Base-by-base conservation (phyloP, 2,113 vertebrate species). In the Engystomops pustulosus region DNA sequence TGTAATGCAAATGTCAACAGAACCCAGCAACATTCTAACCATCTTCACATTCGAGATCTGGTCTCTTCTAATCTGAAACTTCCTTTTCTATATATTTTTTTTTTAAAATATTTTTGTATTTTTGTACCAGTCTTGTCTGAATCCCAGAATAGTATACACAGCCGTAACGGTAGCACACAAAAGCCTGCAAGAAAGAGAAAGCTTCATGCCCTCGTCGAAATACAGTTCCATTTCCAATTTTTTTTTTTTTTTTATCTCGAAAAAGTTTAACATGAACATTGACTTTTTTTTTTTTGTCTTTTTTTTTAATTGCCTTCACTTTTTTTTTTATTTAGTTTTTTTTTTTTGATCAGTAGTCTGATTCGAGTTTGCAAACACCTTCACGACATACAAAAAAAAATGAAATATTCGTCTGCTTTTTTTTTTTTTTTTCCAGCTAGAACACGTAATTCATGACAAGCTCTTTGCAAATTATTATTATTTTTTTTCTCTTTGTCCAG, bases 361-460 rank as follows among this genome's bases (percentile, higher is more conserved):
- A 96, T 94, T 95, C 94, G 96, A 97, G 96, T 95, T 93, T 91
- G 95, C 95, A 96, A 95, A 97, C 96, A 97, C 95, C 94, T 97
- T 96, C 95, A 98, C 95, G 96, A 96, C 94, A 96, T 96, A 97
- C 94, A 96, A 95, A 96, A 95, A 49, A 41, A 90, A 95, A 93
- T 93, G 93, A 92, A 94, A 94, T 95, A 93, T 93, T 91, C 88
- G 90, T 89, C 88, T 72, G 47, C 15, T 82, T 82, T 60, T 81
- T 81, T 70, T 80, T 68, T 70, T 62, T 71, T 62, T 74, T 53
- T 81, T 94, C 70, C 55, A 51, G 72, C 92, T 94, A 96, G 94
- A 96, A 95, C 93, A 95, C 87, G 89, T 94, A 93, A 90, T 93
- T 94, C 93, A 5, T 91, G 91, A 91, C 92, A 94, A 91, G 87